These are phyloP conservation scores for Colinus virginianus DNA, from an alignment of 2,113 vertebrate genomes.

Conservation along the genomic window DNA sequence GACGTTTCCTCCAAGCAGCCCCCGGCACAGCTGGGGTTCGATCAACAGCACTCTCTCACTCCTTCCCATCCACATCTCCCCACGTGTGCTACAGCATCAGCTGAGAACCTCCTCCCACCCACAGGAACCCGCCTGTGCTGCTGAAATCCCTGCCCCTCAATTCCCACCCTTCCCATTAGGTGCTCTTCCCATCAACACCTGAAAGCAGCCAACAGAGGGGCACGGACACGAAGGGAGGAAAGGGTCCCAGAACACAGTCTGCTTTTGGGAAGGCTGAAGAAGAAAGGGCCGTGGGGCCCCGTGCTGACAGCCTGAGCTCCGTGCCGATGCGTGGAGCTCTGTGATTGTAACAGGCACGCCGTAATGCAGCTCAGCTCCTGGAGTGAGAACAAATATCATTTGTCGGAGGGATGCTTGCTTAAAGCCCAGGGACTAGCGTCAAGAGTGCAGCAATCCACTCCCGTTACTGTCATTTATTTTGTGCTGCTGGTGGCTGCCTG, in stretches of 20 bases:
- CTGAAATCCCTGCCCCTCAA: neutral
- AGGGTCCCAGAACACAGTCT: neutral
- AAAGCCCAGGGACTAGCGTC: neutral
- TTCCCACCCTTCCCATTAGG: neutral
- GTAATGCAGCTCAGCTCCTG: neutral
- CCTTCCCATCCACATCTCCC: neutral
- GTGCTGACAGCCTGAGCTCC: rapidly evolving
- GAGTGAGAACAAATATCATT: neutral
- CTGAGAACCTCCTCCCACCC: neutral
- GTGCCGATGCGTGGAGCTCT: neutral
- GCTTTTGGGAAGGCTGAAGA: rapidly evolving
- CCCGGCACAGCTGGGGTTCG: neutral
- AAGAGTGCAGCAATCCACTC: neutral
- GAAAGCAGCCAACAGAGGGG: rapidly evolving
- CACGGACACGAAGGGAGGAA: neutral
- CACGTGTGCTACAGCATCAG: neutral
- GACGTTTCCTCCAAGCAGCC: neutral
- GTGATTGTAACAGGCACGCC: rapidly evolving
- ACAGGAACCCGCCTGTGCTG: neutral
- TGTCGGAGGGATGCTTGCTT: neutral
- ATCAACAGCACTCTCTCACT: neutral
- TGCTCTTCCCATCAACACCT: neutral
- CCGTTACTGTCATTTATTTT: neutral
- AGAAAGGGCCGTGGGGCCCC: neutral
- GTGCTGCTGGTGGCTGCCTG: constrained; percentile 42